Evolutionary conservation across 2,113 vertebrate species (phyloP).

Genomic region (Lagopus muta): DNA sequence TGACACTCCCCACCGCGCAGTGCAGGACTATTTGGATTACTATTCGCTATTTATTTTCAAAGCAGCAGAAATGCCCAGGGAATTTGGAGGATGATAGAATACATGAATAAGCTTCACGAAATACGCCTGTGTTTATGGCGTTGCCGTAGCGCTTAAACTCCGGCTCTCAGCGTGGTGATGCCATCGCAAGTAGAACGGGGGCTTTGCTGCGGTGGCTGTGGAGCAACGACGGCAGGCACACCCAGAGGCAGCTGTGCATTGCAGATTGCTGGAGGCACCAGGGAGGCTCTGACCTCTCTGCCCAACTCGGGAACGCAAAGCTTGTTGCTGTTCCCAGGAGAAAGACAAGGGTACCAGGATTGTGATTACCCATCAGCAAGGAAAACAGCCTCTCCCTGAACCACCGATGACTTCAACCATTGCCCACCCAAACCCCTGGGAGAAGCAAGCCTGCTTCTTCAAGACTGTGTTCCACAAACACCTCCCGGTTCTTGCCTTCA

Average conservation of each 20-base stretch:
- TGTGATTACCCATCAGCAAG: background rate
- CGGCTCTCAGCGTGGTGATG: background rate
- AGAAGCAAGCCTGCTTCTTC: background rate
- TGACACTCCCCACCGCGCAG: background rate
- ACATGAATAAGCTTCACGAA: background rate
- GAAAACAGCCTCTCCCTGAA: background rate
- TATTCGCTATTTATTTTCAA: background rate
- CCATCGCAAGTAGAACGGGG: background rate
- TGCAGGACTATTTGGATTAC: too few species aligned
- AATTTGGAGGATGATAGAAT: background rate
- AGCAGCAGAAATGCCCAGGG: background rate
- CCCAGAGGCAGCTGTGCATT: background rate
- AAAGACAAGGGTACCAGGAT: background rate
- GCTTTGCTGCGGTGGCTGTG: accelerated
- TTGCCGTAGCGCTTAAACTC: background rate
- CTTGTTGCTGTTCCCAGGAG: background rate
- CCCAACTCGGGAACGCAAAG: background rate
- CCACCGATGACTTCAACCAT: background rate
- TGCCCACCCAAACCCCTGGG: background rate
- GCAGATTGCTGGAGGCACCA: background rate
- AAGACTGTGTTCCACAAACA: background rate
- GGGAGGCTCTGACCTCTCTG: constrained; percentile 17
- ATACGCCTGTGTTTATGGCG: background rate
- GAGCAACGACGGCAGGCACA: background rate
- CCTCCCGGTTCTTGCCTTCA: background rate